Evolutionary conservation across 1,140 invertebrate species (phyloP), one percentile per base, ranked within the genome.

Genomic region (Aplysia californica): DNA sequence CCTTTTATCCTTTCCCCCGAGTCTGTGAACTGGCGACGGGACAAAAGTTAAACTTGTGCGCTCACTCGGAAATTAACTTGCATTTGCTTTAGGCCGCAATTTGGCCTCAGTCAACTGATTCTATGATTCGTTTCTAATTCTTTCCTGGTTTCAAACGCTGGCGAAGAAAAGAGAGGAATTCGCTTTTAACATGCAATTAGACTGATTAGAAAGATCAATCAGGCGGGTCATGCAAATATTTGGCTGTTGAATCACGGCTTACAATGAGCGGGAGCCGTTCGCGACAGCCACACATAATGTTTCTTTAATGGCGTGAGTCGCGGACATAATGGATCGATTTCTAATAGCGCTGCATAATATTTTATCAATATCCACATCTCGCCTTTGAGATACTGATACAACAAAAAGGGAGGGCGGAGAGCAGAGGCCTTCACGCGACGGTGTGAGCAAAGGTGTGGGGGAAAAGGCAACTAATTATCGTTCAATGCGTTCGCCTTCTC

Each of bases 151-250:
- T 38, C 38, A 67, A 67, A 67, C 10, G 65, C 35, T 18, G n/a
- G 38, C 26, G 26, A 23, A 36, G 65, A 23, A 36, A 38, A 67
- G 38, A 41, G 65, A 67, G 41, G 38, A 18, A 38, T 67, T 67
- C 38, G 29, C 36, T 55, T 69, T 50, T 36, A 55, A 69, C 67
- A 69, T 69, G 67, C 67, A 69, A 69, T 69, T 69, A 69, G 67
- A 69, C 38, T 69, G 67, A 69, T 69, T 69, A 69, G 67, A 69
- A 39, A 69, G 67, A 69, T 69, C 67, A 69, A 69, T 69, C 67
- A 69, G 23, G 21, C 41, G 67, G 29, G 67, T 69, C 67, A 69
- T 69, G 67, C 67, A 69, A 69, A 69, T 69, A 69, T 69, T 69
- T 69, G 67, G 67, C 67, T 55, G 67, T 69, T 69, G 67, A 69